Conservation (phyloP, 2,888 invertebrate genomes). For the Zaprionus lineosus region DNA sequence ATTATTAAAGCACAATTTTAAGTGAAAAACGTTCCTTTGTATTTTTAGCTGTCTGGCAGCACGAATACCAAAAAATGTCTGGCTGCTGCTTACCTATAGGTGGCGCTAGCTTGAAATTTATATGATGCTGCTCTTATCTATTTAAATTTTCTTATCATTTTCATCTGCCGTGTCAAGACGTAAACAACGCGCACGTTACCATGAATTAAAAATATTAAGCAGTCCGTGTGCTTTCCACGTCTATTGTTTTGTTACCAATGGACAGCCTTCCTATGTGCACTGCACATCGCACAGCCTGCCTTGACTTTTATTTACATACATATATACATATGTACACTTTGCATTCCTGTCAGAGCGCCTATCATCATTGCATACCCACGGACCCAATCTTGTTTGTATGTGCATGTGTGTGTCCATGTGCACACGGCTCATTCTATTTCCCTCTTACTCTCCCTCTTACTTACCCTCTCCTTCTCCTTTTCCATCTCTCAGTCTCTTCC, state of each 20-base stretch:
- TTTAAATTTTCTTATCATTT: constrained; percentile 7
- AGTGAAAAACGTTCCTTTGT: too few relatives aligned
- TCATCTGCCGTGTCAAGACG: constrained; percentile 1
- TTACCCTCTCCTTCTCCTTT: too few relatives aligned
- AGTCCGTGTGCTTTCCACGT: constrained; percentile 47
- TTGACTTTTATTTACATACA: too few relatives aligned
- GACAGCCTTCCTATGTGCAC: too few relatives aligned
- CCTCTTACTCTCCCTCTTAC: too few relatives aligned
- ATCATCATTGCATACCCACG: neutral
- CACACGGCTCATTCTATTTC: too few relatives aligned
- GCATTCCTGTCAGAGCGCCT: too few relatives aligned
- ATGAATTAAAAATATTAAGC: constrained; percentile 22
- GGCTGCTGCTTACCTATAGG: neutral
- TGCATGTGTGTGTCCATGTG: constrained; percentile 8
- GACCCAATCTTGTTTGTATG: neutral
- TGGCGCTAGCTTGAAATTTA: constrained; percentile 11
- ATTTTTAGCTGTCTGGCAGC: constrained; percentile 22
- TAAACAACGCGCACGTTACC: constrained; percentile 64
- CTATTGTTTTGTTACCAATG: constrained; percentile 3
- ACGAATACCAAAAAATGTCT: neutral
- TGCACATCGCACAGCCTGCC: too few relatives aligned
- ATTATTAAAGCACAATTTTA: too few relatives aligned
- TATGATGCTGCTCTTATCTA: neutral
- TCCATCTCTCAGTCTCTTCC: too few relatives aligned
- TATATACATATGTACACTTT: too few relatives aligned